A percentile compares a stretch with the other conserved stretches of the same genome.
Conservation (phyloP, 35 echinoderm and acorn worm genomes). For the Holothuria glaberrima region DNA sequence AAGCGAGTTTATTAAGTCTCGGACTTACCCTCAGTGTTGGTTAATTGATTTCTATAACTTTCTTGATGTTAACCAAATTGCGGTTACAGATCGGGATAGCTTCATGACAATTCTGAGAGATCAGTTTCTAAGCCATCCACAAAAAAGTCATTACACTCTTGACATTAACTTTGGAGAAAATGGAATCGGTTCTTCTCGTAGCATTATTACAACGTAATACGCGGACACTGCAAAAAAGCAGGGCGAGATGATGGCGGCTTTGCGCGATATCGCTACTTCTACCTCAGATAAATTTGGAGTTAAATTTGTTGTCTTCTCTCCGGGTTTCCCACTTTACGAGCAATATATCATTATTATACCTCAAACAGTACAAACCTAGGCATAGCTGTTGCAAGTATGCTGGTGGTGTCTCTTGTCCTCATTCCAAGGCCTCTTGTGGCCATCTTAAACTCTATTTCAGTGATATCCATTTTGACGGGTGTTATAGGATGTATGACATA, state of each 20-base stretch:
- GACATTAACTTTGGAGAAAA: slow-evolving; percentile 35
- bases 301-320: slow-evolving; percentile 29
- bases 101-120: not conserved
- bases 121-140: slow-evolving; percentile 37
- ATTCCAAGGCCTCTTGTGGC: slow-evolving; percentile 62
- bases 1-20: slow-evolving; percentile 27
- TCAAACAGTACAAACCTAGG: slow-evolving; percentile 65
- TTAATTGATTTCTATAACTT: slow-evolving; percentile 48
- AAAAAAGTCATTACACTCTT: slow-evolving; percentile 16
- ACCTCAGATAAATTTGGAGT: not conserved
- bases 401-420: slow-evolving; percentile 57
- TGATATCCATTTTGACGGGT: slow-evolving; percentile 62
- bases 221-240: slow-evolving; percentile 26
- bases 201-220: slow-evolving; percentile 15
- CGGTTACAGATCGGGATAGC: not conserved
- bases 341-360: slow-evolving; percentile 47
- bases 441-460: slow-evolving; percentile 44
- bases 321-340: slow-evolving; percentile 52
- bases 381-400: slow-evolving; percentile 61
- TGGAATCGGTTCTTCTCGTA: slow-evolving; percentile 51
- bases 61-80: not conserved
- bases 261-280: slow-evolving; percentile 24
- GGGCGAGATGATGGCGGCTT: slow-evolving; percentile 41
- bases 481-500: slow-evolving; percentile 75
- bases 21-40: slow-evolving; percentile 57